These are phyloP conservation scores for Fregetta grallaria DNA, from an alignment of 2,113 vertebrate genomes.

Conservation along the genomic window DNA sequence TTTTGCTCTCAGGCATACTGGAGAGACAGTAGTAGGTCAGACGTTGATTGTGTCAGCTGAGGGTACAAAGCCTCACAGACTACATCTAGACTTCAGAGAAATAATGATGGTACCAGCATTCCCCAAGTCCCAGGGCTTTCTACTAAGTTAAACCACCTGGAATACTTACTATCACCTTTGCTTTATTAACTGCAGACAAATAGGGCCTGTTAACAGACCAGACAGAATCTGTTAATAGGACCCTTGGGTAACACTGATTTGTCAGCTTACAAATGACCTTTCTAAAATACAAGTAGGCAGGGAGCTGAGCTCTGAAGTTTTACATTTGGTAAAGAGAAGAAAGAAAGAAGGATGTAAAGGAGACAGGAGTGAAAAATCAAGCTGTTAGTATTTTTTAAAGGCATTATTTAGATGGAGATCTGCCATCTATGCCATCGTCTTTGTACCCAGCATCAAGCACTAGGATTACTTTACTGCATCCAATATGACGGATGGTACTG, in stretches of 20 bases:
- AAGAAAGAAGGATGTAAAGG: background rate
- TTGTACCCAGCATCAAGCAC: background rate
- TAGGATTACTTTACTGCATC: background rate
- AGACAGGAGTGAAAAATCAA: background rate
- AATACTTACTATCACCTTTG: background rate
- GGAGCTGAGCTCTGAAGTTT: background rate
- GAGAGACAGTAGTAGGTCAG: background rate
- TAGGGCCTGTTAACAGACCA: background rate
- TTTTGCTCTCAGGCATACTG: background rate
- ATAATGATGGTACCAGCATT: background rate
- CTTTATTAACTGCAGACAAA: background rate
- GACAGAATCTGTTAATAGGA: background rate
- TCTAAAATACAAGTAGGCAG: background rate
- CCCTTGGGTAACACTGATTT: background rate
- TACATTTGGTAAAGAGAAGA: background rate
- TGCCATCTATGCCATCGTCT: background rate
- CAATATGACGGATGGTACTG: background rate
- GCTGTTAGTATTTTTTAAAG: background rate
- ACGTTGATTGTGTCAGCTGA: background rate
- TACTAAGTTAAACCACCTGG: background rate
- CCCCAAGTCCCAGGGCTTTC: background rate
- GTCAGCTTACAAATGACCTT: background rate
- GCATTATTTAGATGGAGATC: background rate
- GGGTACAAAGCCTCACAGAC: background rate
- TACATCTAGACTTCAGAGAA: background rate